Conservation (phyloP, 1,140 invertebrate species). For the Drosophila burlai region DNA sequence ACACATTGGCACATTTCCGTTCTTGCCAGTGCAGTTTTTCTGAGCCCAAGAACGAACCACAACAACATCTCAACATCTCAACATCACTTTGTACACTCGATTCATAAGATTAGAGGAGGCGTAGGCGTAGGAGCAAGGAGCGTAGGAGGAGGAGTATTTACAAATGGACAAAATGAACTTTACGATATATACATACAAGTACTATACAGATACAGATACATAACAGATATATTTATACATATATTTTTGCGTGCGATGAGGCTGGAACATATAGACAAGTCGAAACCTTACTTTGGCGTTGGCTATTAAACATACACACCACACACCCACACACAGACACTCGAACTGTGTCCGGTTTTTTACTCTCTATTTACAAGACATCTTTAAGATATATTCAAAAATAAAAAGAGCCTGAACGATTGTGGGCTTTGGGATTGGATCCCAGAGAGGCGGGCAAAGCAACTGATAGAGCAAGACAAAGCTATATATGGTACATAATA, state of each 20-base stretch:
- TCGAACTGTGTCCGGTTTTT: slow-evolving; percentile 61
- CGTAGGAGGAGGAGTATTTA: slow-evolving; percentile 62
- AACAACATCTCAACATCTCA: slow-evolving; percentile 44
- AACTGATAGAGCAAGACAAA: slow-evolving; percentile 53
- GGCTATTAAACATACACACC: slow-evolving; percentile 47
- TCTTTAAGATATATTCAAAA: slow-evolving; percentile 75
- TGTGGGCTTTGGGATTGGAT: slow-evolving; percentile 44
- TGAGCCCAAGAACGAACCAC: slow-evolving; percentile 62
- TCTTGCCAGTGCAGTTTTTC: slow-evolving; percentile 82
- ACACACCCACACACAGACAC: slow-evolving; percentile 45
- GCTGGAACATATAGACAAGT: slow-evolving; percentile 66
- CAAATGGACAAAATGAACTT: slow-evolving; percentile 62
- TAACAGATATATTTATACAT: slow-evolving; percentile 68
- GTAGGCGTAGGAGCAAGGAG: slow-evolving; percentile 24
- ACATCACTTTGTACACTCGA: slow-evolving; percentile 73
- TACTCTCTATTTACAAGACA: slow-evolving; percentile 62
- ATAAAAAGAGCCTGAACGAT: slow-evolving; percentile 62
- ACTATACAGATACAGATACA: slow-evolving; percentile 65
- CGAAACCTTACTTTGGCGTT: slow-evolving; percentile 71
- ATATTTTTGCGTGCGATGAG: slow-evolving; percentile 78
- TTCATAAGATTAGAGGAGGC: slow-evolving; percentile 46
- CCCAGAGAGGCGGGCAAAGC: slow-evolving; percentile 35
- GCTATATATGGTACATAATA: slow-evolving; percentile 39
- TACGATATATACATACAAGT: slow-evolving; percentile 57
- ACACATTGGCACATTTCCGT: slow-evolving; percentile 82